Evolutionary conservation across 2,888 invertebrate species (phyloP), one percentile per base, ranked within the genome.

Genomic region (Euclidia mi): DNA sequence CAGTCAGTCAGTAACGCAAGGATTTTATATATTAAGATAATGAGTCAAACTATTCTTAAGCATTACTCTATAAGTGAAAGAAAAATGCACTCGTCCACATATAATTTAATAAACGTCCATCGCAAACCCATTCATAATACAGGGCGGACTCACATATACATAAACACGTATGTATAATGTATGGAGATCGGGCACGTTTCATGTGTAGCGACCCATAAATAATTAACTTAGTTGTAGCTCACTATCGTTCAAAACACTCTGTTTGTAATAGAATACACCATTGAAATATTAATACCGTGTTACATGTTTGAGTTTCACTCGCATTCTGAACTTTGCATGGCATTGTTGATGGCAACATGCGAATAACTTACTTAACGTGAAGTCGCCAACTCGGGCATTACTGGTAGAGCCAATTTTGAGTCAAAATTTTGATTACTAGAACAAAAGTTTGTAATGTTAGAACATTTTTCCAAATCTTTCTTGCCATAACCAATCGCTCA

Each of bases 91-190:
- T 15, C 15, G 3, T 17, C 3, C 42, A 29, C 42, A 29, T 2
- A 44, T 69, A 63, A 52, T 56, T 64, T 47, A 49, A 64, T 62
- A 55, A 65, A 41, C 34, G 20, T 25, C 20, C 20, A 6, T 6
- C 20, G 7, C 6, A 25, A 25, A 3, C 20, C 7, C 20, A 7
- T 25, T 25, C 20, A 25, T 25, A 25, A 4, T 44, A 49, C 52
- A 69, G 34, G 3, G 44, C 43, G 42, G n/a, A 43, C 3, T 10
- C 12, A 43, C 15, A 11, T 11, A 37, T 9, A 25, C 15, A 48
- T 32, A 11, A 14, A 29, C 10, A 34, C 15, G 38, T 25, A 25
- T 25, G 7, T 0, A 7, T 6, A 6, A 3, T 1, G 6, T 7
- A 6, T 3, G 4, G 4, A 25, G 4, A 25, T 25, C 20, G 20